Evolutionary conservation across 2,797 vertebrate species (phyloP).

Genomic region (Molossus molossus): DNA sequence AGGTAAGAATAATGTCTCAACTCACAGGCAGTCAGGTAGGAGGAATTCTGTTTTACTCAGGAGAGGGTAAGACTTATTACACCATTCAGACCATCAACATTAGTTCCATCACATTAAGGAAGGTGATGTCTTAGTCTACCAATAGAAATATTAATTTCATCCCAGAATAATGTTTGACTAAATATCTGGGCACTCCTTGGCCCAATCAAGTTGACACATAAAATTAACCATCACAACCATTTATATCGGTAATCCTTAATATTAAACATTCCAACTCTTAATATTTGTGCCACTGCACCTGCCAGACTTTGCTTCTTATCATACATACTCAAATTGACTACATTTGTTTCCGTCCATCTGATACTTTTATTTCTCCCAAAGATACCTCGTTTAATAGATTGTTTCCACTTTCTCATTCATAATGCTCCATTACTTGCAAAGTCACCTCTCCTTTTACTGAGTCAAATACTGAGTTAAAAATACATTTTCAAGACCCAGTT

Average conservation of each 20-base stretch:
- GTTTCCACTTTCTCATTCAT: neutral
- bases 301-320: neutral
- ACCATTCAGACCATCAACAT: neutral
- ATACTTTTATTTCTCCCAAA: neutral
- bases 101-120: neutral
- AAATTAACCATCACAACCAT: neutral
- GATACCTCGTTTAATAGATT: neutral
- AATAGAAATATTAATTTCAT: neutral
- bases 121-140: neutral
- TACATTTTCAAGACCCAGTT: neutral
- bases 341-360: neutral
- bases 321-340: neutral
- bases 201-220: neutral
- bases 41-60: neutral
- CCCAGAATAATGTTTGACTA: neutral
- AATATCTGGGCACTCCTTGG: neutral
- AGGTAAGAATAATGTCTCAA: neutral
- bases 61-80: neutral
- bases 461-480: neutral
- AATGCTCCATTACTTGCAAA: neutral
- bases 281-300: neutral
- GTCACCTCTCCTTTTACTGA: neutral
- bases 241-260: neutral
- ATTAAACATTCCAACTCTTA: neutral
- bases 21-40: neutral